phyloP scores from a whole-genome alignment of 2,797 vertebrate genomes.

The Urocyon cinereoargenteus region DNA sequence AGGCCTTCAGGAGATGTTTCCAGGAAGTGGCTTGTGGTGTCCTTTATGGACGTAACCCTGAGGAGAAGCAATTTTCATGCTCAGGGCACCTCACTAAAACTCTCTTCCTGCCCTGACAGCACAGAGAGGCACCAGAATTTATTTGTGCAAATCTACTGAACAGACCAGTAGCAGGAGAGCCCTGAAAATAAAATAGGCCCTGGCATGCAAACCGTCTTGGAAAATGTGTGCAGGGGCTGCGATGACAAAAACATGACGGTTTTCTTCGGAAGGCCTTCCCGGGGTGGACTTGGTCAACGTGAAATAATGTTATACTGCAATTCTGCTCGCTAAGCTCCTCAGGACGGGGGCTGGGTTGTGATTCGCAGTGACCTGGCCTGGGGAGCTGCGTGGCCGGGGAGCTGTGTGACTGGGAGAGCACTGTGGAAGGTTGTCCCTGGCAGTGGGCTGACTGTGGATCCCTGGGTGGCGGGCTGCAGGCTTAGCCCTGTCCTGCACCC shows the following conservation, averaged over 20 bases:
- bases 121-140: background rate
- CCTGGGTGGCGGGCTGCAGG: background rate
- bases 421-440: background rate
- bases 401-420: background rate
- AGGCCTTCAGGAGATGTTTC: fast-evolving
- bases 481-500: fast-evolving
- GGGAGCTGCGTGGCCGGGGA: background rate
- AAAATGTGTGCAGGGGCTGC: fast-evolving
- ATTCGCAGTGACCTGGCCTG: background rate
- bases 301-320: fast-evolving
- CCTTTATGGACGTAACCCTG: background rate
- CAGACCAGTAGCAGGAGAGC: background rate
- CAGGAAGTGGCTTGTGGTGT: background rate
- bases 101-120: background rate
- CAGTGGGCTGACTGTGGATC: background rate
- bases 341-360: background rate
- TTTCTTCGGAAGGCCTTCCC: background rate
- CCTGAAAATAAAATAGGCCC: background rate
- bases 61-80: background rate
- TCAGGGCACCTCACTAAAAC: too few species aligned
- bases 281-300: fast-evolving
- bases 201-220: fast-evolving
- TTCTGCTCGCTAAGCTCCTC: background rate
- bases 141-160: fast-evolving
- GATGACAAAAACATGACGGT: fast-evolving